phyloP scores from a whole-genome alignment of 2,888 invertebrate species.

The Pharmacophagus antenor region DNA sequence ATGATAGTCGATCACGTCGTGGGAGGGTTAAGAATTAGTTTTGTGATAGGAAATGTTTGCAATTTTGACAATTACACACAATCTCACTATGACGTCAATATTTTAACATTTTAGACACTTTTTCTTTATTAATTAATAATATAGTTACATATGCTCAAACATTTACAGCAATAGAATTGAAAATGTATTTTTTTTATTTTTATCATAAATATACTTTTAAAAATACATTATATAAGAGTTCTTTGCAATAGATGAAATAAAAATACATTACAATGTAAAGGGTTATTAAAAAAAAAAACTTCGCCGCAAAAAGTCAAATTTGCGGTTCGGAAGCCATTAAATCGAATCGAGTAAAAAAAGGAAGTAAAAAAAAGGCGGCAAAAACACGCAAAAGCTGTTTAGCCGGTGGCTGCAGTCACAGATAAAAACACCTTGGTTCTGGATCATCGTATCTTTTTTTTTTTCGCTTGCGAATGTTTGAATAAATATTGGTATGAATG shows the following conservation, averaged over 20 bases:
- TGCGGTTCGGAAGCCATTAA: conserved; percentile 42
- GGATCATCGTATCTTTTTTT: conserved; percentile 45
- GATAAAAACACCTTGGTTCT: conserved; percentile 55
- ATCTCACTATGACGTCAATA: too few species aligned
- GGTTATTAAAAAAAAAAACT: conserved; percentile 30
- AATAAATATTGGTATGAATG: conserved; percentile 49
- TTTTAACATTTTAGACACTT: too few species aligned
- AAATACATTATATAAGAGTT: not conserved
- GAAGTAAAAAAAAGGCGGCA: conserved; percentile 35
- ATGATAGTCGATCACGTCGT: conserved; percentile 43
- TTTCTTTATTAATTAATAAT: too few species aligned
- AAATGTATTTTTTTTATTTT: not conserved
- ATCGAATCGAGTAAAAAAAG: conserved; percentile 39
- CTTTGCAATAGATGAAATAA: conserved; percentile 1
- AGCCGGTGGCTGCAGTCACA: conserved; percentile 36
- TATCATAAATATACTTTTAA: conserved; percentile 18
- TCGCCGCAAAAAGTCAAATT: conserved; percentile 35
- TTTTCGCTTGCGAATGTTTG: conserved; percentile 44
- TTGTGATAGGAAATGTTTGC: too few species aligned
- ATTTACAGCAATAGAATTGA: not conserved
- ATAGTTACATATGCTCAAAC: not conserved
- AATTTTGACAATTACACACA: too few species aligned
- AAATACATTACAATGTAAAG: conserved; percentile 25
- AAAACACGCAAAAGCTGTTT: conserved; percentile 47
- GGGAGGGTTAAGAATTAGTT: conserved; percentile 49